Base-by-base conservation (phyloP, 2,888 invertebrate genomes). In the Andrena bucephala region DNA sequence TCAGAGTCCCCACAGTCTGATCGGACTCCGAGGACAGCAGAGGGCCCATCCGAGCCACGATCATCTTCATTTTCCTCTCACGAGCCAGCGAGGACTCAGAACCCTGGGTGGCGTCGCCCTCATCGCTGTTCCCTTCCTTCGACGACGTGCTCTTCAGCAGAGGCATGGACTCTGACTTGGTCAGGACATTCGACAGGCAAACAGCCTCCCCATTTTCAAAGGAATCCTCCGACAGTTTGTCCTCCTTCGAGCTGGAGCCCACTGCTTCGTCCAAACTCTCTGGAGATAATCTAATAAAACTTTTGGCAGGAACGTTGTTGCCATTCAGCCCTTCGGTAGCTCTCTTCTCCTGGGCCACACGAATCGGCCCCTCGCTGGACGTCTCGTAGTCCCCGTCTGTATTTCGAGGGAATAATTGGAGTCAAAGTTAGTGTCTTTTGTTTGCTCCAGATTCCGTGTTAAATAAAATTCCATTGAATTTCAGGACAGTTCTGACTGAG, bases 311-410 rank as follows among this genome's bases (percentile, higher is more conserved):
- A 13, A 13, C 16, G 13, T 29, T 62, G 5, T 29, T n/a, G 8
- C 0, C 24, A 5, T 13, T 27, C n/a, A 48, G n/a, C 1, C 2
- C 20, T 36, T 60, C 27, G 27, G 6, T 24, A 6, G 8, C 52
- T 33, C 13, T 10, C 57, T 69, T 76, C 20, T 36, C 52, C 29
- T 31, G 50, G 16, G 13, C 2, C 2, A 16, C 63, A 16, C 76
- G 81, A 60, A 75, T 10, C 13, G 69, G 77, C 5, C 90, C 91
- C 54, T 91, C 91, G 81, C 90, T 90, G 33, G 92, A 89, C 27
- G 92, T 91, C 69, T 91, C 90, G 79, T 91, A 92, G 54, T 87
- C 88, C 52, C 67, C 88, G 13, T 88, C 87, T 88, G 20, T 6
- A 27, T 16, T 54, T 3, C 24, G 6, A 8, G 3, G 50, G 6